Base-by-base conservation (phyloP, 2,113 vertebrate species). In the Oxyura jamaicensis region DNA sequence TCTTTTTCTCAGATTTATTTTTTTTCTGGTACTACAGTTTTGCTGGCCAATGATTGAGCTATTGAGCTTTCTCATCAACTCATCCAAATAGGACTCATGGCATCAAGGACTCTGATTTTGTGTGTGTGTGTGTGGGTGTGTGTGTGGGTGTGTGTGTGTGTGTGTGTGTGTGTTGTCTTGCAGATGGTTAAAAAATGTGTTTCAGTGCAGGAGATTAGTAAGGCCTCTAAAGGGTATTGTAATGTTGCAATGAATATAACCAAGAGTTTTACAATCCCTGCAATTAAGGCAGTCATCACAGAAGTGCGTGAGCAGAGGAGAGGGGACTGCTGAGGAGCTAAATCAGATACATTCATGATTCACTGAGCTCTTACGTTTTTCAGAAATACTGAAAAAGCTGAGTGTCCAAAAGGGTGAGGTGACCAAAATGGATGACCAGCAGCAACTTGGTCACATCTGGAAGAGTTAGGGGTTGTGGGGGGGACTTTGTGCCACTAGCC, bases 221-320 rank as follows among this genome's bases (percentile, higher is more conserved):
- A 74, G 83, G 36, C n/a, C 52, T 44, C 35, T 59, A n/a, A 86
- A 60, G 36, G 21, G 19, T 82, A 76, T 55, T 80, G 48, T 2
- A 3, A 90, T 88, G 41, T 55, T 80, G 48, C 2, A 3, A 90
- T 88, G 41, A 77, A 65, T 75, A 59, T 4, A 81, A 48, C 78
- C 35, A 58, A 53, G 42, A 83, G 80, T 86, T 92, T 90, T 95
- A 76, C 94, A 93, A 78, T 63, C 53, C 31, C 48, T 69, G 44
- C 35, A 91, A 59, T 36, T 82, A 41, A 74, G 95, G n/a, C 58
- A 65, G 63, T 81, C 60, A 48, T 66, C 36, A 8, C n/a, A 76
- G 68, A 90, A 88, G 4, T 59, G 28, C 74, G 73, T 14, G 56
- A 87, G 56, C 21, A 26, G 10, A 48, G 69, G 46, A 86, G 22